Percentiles rank a stretch among this genome's conserved stretches.
phyloP scores from a whole-genome alignment of 2,888 invertebrate species.

The Teinopalpus imperialis region DNA sequence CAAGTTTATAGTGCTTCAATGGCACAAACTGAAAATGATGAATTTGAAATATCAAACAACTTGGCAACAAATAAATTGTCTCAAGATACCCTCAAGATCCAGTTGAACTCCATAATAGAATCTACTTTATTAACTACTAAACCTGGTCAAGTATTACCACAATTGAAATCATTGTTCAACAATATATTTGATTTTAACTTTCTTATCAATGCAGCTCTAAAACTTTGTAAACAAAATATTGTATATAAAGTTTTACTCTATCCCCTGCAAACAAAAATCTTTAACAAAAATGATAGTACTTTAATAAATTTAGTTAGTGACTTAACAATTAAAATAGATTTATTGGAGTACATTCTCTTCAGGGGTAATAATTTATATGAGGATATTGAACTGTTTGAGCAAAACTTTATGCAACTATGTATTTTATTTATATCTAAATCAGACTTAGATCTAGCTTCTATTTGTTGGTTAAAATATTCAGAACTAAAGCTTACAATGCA shows the following conservation, averaged over 20 bases:
- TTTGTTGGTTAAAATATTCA: conserved; percentile 72
- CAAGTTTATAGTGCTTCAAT: conserved; percentile 18
- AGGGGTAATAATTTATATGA: conserved; percentile 58
- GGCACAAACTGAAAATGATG: conserved; percentile 1
- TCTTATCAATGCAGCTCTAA: conserved; percentile 47
- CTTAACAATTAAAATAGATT: conserved; percentile 63
- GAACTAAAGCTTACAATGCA: conserved; percentile 48
- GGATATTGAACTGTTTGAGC: conserved; percentile 52
- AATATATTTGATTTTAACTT: conserved; percentile 54
- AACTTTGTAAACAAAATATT: conserved; percentile 54
- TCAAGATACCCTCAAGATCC: conserved; percentile 46
- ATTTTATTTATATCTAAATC: conserved; percentile 59
- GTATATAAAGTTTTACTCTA: conserved; percentile 57
- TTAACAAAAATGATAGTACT: conserved; percentile 40
- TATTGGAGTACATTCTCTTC: conserved; percentile 67
- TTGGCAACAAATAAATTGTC: conserved; percentile 2
- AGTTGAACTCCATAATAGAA: conserved; percentile 44
- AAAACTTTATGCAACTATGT: conserved; percentile 57
- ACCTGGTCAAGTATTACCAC: conserved; percentile 41
- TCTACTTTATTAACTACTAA: conserved; percentile 32
- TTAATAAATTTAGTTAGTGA: conserved; percentile 48
- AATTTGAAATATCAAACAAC: conserved; percentile 10
- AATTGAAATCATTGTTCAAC: conserved; percentile 54
- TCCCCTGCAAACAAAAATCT: conserved; percentile 57
- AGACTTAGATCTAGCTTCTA: conserved; percentile 71